Conservation (phyloP, 1,140 invertebrate species). For the Temnothorax nylanderi region DNA sequence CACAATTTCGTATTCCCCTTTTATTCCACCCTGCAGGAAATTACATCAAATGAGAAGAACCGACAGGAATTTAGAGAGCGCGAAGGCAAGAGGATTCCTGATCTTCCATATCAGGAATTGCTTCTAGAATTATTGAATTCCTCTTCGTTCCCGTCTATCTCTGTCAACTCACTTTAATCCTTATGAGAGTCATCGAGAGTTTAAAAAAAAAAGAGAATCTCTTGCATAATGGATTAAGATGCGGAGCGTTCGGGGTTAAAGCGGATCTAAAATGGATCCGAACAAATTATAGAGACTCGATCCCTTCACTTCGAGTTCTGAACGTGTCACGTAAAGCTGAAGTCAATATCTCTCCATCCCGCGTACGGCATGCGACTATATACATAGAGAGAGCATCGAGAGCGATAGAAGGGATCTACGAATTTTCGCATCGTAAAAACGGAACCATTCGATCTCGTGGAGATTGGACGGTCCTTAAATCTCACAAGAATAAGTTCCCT, state of each 20-base stretch:
- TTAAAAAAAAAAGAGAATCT: slow-evolving; percentile 9
- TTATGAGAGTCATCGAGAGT: background rate
- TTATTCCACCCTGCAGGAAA: background rate
- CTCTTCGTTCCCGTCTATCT: background rate
- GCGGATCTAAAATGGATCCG: slow-evolving; percentile 3
- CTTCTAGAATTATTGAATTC: slow-evolving; percentile 14
- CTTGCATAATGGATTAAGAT: slow-evolving; percentile 4
- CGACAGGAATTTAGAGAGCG: background rate
- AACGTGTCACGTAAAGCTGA: background rate
- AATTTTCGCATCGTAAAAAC: background rate
- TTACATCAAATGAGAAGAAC: background rate
- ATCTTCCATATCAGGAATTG: background rate
- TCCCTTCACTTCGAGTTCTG: background rate
- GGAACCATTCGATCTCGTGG: background rate
- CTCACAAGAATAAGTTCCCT: background rate
- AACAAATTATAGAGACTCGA: background rate
- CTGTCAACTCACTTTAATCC: slow-evolving; percentile 11
- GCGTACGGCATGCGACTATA: background rate
- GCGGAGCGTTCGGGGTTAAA: background rate
- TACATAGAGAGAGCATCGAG: background rate
- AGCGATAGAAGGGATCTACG: background rate
- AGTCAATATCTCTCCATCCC: slow-evolving; percentile 1
- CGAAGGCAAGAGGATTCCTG: background rate
- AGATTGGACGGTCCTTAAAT: background rate
- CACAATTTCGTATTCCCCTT: background rate